Conservation (phyloP, 2,888 invertebrate genomes). For the Coleophora deauratella region DNA sequence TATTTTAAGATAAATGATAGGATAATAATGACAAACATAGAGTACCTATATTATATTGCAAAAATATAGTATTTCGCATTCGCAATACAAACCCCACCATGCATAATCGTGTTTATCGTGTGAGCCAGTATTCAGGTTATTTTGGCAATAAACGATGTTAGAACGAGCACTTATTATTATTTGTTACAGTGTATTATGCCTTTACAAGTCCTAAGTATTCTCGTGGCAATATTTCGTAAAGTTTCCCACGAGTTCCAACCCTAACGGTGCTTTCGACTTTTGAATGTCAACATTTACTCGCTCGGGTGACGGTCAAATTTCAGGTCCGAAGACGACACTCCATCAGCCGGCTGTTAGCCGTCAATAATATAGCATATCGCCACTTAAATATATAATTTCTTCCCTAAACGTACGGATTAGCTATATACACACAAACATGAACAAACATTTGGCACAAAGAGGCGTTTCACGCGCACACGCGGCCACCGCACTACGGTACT, state of each 20-base stretch:
- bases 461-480: conserved; percentile 57
- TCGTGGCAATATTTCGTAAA: conserved; percentile 2
- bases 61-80: conserved; percentile 2
- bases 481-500: conserved; percentile 56
- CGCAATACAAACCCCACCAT: not conserved
- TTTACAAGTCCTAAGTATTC: not conserved
- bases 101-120: too few species aligned
- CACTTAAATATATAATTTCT: conserved; percentile 34
- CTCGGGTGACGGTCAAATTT: too few species aligned
- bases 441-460: conserved; percentile 67
- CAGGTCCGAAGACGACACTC: too few species aligned
- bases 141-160: too few species aligned
- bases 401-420: conserved; percentile 40
- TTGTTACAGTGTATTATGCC: too few species aligned
- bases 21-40: conserved; percentile 3
- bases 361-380: conserved; percentile 29
- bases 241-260: too few species aligned
- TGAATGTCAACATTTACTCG: not conserved
- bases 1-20: conserved; percentile 31
- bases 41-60: not conserved
- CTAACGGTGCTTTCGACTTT: not conserved
- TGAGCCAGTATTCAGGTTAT: too few species aligned
- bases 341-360: too few species aligned
- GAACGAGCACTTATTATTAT: too few species aligned
- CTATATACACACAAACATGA: conserved; percentile 45